Evolutionary conservation across 2,888 invertebrate species (phyloP).

Genomic region (Deroplatys truncata): DNA sequence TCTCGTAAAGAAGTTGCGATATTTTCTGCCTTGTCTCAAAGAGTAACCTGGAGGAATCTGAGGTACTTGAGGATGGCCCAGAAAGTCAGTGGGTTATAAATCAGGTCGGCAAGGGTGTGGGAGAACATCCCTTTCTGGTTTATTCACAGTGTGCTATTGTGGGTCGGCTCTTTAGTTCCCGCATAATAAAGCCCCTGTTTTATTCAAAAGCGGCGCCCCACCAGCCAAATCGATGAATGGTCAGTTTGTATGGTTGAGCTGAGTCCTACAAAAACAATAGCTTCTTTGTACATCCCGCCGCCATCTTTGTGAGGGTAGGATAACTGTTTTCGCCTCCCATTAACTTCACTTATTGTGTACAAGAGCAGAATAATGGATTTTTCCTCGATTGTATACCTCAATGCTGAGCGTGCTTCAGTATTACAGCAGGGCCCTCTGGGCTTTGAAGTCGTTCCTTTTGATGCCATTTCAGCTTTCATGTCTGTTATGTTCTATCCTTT

Average conservation of each 20-base stretch:
- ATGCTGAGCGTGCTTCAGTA: background rate
- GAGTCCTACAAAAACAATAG: background rate
- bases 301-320: background rate
- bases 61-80: background rate
- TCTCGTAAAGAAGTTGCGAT: background rate
- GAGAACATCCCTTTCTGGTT: background rate
- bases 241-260: background rate
- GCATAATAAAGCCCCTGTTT: background rate
- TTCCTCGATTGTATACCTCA: background rate
- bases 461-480: background rate
- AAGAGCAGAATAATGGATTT: background rate
- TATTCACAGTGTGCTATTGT: background rate
- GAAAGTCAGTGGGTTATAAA: background rate
- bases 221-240: background rate
- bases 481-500: background rate
- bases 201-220: background rate
- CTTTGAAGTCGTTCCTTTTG: background rate
- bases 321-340: background rate
- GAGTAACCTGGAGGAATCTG: background rate
- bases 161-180: background rate
- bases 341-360: background rate
- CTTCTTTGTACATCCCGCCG: background rate
- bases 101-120: background rate
- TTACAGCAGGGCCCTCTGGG: background rate
- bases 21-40: background rate